These are phyloP conservation scores for Rhabdophis nuchalis DNA, from an alignment of 2,797 vertebrate species.

Conservation along the genomic window DNA sequence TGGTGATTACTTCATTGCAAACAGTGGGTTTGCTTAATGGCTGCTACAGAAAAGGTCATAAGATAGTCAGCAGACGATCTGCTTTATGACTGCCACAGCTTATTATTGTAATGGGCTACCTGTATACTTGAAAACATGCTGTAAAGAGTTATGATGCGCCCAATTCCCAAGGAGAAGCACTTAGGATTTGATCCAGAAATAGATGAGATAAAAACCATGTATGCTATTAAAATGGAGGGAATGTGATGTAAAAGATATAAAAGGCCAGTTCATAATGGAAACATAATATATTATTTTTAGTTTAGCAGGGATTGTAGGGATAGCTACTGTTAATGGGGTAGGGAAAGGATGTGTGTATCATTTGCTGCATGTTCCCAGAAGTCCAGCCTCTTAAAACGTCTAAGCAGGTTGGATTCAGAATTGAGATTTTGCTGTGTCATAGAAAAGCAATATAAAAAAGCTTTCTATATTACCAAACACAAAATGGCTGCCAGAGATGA, in stretches of 20 bases:
- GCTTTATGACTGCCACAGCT: neutral
- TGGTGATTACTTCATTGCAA: neutral
- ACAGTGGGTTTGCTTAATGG: no score
- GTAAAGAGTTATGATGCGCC: neutral
- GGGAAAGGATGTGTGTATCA: neutral
- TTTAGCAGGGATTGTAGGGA: neutral
- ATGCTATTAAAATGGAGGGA: neutral
- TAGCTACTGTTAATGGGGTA: neutral
- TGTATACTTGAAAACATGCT: neutral
- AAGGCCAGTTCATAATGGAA: neutral
- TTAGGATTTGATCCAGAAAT: neutral
- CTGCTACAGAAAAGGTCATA: neutral
- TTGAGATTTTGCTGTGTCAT: neutral
- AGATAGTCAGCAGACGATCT: neutral
- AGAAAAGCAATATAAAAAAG: neutral
- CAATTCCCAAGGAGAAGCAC: neutral
- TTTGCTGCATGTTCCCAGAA: neutral
- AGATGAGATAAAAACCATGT: neutral
- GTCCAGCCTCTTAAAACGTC: neutral
- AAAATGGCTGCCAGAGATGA: neutral
- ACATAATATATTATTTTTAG: neutral
- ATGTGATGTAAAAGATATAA: neutral
- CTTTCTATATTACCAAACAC: neutral
- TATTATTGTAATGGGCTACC: neutral
- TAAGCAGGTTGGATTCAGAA: neutral